Base-by-base conservation (phyloP, 2,888 invertebrate genomes). In the Osedax fenrisi region DNA sequence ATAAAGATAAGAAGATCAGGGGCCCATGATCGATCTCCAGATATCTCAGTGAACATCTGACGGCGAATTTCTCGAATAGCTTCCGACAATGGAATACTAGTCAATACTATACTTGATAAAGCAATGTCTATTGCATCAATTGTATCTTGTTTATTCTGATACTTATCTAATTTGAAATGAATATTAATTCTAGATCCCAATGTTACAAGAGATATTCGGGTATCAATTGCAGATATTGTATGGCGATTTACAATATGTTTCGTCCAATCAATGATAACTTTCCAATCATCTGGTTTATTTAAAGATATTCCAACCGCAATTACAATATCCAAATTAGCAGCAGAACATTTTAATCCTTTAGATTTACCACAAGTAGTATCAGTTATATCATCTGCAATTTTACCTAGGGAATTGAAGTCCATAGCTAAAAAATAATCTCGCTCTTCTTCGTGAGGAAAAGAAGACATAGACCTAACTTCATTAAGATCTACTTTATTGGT, bases 351-450 rank as follows among this genome's bases (percentile, higher is more conserved):
- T 41, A 41, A 5, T 41, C 41, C 41, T 10, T 41, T 17, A 17
- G 41, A 41, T 41, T 68, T 24, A n/a, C 27, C 68, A 26, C 68
- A 68, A 68, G 68, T 26, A 26, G 25, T 10, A 26, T 24, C 21
- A 22, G 68, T 68, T 5, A 76, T 66, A 0, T 21, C 56, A 2
- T 21, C n/a, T 2, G 22, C 41, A 5, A 75, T 25, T 21, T n/a
- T 62, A n/a, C 24, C 66, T 17, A 76, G 70, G 22, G 26, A 27
- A 10, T 3, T 26, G 27, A 76, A 76, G 26, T 69, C 71, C 2
- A 78, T 76, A 0, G 80, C 77, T 59, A 75, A 75, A 68, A 81
- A 80, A 3, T 77, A 76, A 10, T 77, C 73, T 1, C 77, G 78
- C 0, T 23, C 24, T 26, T 78, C 76, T 3, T 75, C 17, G 17